A percentile compares a stretch with the other conserved stretches of the same genome.
phyloP scores from a whole-genome alignment of 1,140 invertebrate species.

The Zaprionus lachaisei region DNA sequence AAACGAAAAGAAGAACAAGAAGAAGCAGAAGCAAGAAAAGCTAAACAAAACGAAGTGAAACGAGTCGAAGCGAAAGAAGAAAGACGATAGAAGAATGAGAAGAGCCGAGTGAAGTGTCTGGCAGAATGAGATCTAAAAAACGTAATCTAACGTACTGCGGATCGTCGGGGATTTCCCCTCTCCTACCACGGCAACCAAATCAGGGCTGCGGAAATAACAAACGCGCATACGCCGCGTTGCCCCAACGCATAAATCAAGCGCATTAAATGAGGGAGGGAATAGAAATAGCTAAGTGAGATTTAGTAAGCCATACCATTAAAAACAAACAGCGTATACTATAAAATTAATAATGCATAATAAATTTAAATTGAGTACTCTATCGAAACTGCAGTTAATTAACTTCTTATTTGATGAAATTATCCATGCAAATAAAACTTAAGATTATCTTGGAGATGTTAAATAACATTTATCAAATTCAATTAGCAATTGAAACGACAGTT shows the following conservation, averaged over 20 bases:
- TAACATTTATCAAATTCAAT: no score
- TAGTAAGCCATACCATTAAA: neutral
- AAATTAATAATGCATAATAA: neutral
- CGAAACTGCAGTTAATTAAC: neutral
- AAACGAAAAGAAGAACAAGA: slow-evolving; percentile 6
- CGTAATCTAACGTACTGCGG: neutral
- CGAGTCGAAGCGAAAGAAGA: slow-evolving; percentile 5
- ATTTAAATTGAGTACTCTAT: neutral
- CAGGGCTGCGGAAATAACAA: neutral
- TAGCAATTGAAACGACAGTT: no score
- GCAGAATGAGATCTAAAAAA: slow-evolving; percentile 1
- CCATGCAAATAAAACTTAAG: no score
- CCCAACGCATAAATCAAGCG: slow-evolving; percentile 3
- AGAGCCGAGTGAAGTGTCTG: neutral
- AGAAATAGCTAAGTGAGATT: neutral
- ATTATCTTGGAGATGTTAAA: no score
- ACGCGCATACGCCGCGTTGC: slow-evolving; percentile 1
- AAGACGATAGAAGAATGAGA: neutral
- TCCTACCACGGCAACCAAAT: neutral
- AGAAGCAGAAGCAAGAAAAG: neutral
- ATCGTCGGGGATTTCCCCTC: slow-evolving; percentile 6
- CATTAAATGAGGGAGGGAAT: neutral
- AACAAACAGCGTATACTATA: neutral
- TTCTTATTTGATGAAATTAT: neutral
- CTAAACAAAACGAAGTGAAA: slow-evolving; percentile 19